Base-by-base conservation (phyloP, 2,113 vertebrate species). In the Dromiciops gliroides region DNA sequence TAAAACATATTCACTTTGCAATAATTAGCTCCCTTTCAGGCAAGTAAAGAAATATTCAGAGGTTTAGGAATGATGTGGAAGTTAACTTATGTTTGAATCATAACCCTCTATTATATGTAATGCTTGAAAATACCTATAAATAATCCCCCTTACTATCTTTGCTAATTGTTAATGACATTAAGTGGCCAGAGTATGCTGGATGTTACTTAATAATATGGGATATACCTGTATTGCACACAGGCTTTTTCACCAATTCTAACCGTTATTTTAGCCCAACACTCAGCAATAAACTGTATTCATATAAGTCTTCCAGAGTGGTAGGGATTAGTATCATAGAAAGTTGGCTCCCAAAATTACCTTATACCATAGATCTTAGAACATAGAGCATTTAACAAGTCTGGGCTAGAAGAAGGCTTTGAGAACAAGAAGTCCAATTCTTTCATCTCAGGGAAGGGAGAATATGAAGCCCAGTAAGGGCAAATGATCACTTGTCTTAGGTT, bases 1-100 rank as follows among this genome's bases (percentile, higher is more conserved):
- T 96, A 95, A 95, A 97, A 96, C 88, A 96, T 6, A 49, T 44
- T 95, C 92, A 93, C 97, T 97, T 95, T 95, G 67, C 95, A 96
- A 95, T 97, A 96, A 97, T 97, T 96, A 96, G 92, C 49, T 92
- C 89, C 94, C 95, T 97, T 97, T 97, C 89, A 96, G 94, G 53
- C 91, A 92, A 95, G 96, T 96, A 97, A 93, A 95, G 95, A 97
- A 98, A 97, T 95, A 97, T 97, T 95, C 96, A 95, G 93, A 97
- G 96, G 93, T 97, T 97, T 96, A 97, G 97, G 95, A 97, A 97
- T 97, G 96, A 97, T 95, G 48, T 95, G 92, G 90, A 91, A 89
- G 93, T 75, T 97, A 93, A 97, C 97, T 97, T 97, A 97, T 94
- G 91, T 97, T 97, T 96, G 91, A 96, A 96, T 97, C 95, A 95